Base-by-base conservation (phyloP, 2,113 vertebrate species). In the Thomomys bottae region DNA sequence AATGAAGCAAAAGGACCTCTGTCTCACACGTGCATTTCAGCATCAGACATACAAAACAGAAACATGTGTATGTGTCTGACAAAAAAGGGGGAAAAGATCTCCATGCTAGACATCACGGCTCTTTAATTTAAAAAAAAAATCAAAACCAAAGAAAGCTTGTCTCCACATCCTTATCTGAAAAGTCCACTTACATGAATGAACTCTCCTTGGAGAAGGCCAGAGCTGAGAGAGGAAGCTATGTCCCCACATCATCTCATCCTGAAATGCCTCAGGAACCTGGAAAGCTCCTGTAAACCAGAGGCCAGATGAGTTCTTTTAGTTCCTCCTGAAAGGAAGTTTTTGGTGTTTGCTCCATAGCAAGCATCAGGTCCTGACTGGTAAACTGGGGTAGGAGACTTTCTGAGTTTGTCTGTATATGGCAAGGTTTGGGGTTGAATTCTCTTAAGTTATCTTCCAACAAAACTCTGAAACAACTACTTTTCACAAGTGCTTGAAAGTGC, bases 1-100 rank as follows among this genome's bases (percentile, higher is more conserved):
- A 94, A 95, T 90, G 92, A 92, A 96, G 92, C 94, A 97, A 97
- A 84, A 28, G 26, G 72, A 34, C 77, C 42, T 71, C n/a, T 86
- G 88, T 92, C 6, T 0, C 6, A n/a, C 89, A 71, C 86, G 89
- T 89, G 76, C 77, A 91, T 94, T 97, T 92, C 80, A 91, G 59
- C 68, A 32, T 90, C 73, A 92, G 70, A 90, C 92, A 81, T 89
- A 92, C 90, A 79, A 94, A 96, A 95, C 95, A 97, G 97, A 96
- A 97, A 93, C 0, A 0, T 61, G 42, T 6, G 34, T 30, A 66
- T 89, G 14, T 81, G 80, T 94, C 90, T 95, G 95, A 89, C 95
- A 96, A 95, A 83, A 94, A n/a, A 96, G 92, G 21, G 38, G 28
- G 20, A 0, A 49, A 49, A 49, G 14, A 8, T 15, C 89, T 79